These are phyloP conservation scores for Ochlodes sylvanus DNA, from an alignment of 2,888 invertebrate genomes.

Conservation along the genomic window DNA sequence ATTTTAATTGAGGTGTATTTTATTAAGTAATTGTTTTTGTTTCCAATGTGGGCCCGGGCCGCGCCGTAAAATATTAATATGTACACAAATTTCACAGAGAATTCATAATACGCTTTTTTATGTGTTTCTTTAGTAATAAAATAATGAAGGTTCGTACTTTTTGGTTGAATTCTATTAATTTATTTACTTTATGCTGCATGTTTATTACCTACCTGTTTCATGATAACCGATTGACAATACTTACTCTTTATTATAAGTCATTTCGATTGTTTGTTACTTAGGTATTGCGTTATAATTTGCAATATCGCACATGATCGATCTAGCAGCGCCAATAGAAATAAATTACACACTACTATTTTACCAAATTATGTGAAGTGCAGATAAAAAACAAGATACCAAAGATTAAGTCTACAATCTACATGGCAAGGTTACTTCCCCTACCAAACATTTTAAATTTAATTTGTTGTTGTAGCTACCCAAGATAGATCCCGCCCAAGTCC, in stretches of 20 bases:
- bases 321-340: too few species aligned
- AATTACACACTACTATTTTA: too few species aligned
- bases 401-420: too few species aligned
- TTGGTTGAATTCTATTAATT: background rate
- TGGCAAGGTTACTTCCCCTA: too few species aligned
- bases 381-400: too few species aligned
- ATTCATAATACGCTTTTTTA: slow-evolving; percentile 38
- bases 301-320: too few species aligned
- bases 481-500: too few species aligned
- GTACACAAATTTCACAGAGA: slow-evolving; percentile 49
- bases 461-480: too few species aligned
- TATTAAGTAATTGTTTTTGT: slow-evolving; percentile 82
- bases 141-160: slow-evolving; percentile 5
- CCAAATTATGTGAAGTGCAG: too few species aligned
- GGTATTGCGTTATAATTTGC: too few species aligned
- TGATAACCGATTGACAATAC: too few species aligned
- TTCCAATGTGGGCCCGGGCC: slow-evolving; percentile 70
- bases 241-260: background rate
- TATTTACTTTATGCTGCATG: background rate
- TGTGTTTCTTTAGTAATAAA: slow-evolving; percentile 10
- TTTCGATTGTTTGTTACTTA: background rate
- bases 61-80: slow-evolving; percentile 63
- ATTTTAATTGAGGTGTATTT: slow-evolving; percentile 84
- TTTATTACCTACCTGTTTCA: background rate
- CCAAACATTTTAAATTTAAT: too few species aligned